Base-by-base conservation (phyloP, 2,113 vertebrate species). In the Copsychus sechellarum region DNA sequence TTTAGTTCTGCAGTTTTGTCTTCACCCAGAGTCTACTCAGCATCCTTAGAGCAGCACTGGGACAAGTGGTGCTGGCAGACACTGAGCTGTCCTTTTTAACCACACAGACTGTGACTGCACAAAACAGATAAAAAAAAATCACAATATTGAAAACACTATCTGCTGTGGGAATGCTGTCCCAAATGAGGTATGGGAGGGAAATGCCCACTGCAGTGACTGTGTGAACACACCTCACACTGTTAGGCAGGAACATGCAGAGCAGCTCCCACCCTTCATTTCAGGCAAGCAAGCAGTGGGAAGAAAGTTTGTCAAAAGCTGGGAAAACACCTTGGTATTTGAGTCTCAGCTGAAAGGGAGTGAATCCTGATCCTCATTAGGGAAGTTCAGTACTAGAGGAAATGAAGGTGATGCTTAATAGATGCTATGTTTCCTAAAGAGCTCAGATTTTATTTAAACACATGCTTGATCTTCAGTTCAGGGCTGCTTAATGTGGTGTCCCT, bases 191-290 rank as follows among this genome's bases (percentile, higher is more conserved):
- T 13, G 18, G 17, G 45, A 82, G 24, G 23, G 50, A 69, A 84
- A 47, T 24, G 8, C 34, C 34, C 14, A 17, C 14, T 7, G 6
- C 53, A 76, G 26, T 9, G 25, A n/a, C 26, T 19, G 4, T 22
- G n/a, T 1, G 2, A 60, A 43, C 0, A 2, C 43, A 31, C 26
- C 12, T 17, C 58, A 11, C 8, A 38, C 33, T 47, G 12, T 33
- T 19, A 40, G 24, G n/a, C 0, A 1, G 33, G 9, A 78, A 15
- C 2, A 7, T 6, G 23, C 28, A 65, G 43, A 25, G 38, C 33
- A 56, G 14, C 16, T 57, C 15, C 15, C 25, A 67, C 23, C n/a
- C 18, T 82, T 60, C 24, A 8, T 56, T 79, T 81, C 21, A 40
- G 34, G 17, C 18, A 56, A 84, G 61, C 4, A 83, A 56, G 3